These are phyloP conservation scores for Mimas tiliae DNA, from an alignment of 2,888 invertebrate species.

Conservation along the genomic window DNA sequence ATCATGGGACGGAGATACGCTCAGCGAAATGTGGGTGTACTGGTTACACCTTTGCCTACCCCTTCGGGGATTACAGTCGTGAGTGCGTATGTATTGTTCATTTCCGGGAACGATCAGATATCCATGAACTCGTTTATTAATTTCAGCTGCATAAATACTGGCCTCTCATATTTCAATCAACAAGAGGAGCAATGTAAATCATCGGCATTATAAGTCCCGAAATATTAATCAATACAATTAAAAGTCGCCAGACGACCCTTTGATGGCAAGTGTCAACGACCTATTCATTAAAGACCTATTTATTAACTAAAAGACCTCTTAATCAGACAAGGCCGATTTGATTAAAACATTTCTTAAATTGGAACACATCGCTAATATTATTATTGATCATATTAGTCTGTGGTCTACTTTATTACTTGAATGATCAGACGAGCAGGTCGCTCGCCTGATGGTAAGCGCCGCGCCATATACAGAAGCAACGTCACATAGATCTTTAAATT, in stretches of 20 bases:
- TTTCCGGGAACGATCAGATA: no score
- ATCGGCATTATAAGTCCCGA: not conserved
- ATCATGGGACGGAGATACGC: no score
- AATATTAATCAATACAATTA: constrained; percentile 13
- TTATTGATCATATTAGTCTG: not conserved
- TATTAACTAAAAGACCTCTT: not conserved
- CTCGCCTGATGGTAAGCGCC: no score
- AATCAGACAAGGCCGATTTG: constrained; percentile 18
- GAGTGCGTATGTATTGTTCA: no score
- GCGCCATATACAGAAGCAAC: no score
- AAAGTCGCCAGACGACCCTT: not conserved
- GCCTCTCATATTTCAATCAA: not conserved
- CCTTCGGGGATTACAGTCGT: no score
- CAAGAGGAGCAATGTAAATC: not conserved
- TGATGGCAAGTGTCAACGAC: constrained; percentile 12
- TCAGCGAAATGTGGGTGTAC: no score
- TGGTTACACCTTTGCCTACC: no score
- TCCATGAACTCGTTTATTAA: no score
- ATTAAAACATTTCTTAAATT: constrained; percentile 9
- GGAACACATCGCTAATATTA: not conserved
- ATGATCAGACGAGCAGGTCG: no score
- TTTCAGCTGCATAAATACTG: no score
- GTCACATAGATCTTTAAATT: no score
- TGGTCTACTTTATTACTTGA: constrained; percentile 4
- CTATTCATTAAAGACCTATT: not conserved